Evolutionary conservation across 1,140 invertebrate genomes (phyloP), one percentile per base, ranked within the genome.

Genomic region (Melipona quadrifasciata): DNA sequence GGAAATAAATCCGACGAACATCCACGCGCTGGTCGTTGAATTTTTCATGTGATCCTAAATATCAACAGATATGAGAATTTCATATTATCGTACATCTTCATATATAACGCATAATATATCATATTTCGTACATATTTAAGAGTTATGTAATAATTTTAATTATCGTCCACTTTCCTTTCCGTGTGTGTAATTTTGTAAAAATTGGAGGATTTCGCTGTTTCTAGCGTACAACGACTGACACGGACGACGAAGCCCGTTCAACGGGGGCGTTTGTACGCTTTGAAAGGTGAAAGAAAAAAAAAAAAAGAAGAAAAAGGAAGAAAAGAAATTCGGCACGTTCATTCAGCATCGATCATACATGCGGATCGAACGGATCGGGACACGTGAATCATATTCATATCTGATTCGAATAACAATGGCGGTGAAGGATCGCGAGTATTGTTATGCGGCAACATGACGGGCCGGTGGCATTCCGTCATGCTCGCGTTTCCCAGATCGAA

Each of bases 401-500:
- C 91, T 93, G 93, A 93, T 91, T 90, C 87, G 93, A 93, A 93
- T 93, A 90, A 91, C 89, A 93, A 93, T 92, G 86, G 82, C 82
- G 67, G 27, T 58, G 73, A 51, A 65, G 82, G 64, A 87, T 75
- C 80, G 75, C 64, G 57, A 78, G 88, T 92, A 92, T 92, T 92
- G 87, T 92, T 90, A 92, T 92, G 90, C 91, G 87, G 73, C 76
- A 86, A 84, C 90, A 90, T 92, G 90, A 92, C 90, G 91, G 78
- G 85, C 82, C 82, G 82, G 83, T 91, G 91, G 90, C 93, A 94
- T 95, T 94, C 94, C 93, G 91, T 94, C 93, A 94, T 94, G 94
- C 92, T 93, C 91, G 92, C 87, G 91, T 94, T 94, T 94, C 93
- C 92, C 93, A 94, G 94, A 94, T 94, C 92, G 93, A 93, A 94